phyloP scores from a whole-genome alignment of 2,797 vertebrate genomes.

The Myotis pilosus region DNA sequence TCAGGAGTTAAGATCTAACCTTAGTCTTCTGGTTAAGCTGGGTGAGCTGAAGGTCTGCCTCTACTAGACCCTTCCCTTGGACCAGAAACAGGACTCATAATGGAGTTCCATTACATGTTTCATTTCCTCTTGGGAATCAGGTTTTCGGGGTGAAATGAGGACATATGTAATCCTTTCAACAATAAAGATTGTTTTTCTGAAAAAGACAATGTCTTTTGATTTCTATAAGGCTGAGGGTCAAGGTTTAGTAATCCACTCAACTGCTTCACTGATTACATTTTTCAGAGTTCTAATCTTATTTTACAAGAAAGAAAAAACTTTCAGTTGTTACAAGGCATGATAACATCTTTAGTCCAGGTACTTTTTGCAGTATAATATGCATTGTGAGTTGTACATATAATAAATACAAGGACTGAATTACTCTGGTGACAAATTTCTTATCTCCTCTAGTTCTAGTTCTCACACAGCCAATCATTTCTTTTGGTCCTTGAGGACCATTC shows the following conservation, averaged over 20 bases:
- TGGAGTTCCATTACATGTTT: background rate
- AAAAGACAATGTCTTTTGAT: background rate
- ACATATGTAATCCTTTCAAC: too few species aligned
- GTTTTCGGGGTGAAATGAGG: background rate
- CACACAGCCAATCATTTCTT: background rate
- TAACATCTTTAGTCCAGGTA: background rate
- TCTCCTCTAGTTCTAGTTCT: slow-evolving; percentile 27
- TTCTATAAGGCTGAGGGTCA: background rate
- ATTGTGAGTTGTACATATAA: background rate
- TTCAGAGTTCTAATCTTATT: slow-evolving; percentile 54
- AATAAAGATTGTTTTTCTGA: too few species aligned
- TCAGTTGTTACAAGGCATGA: background rate
- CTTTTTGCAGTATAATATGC: background rate
- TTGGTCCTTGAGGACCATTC: background rate
- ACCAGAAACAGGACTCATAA: background rate
- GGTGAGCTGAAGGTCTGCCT: background rate
- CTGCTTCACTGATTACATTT: slow-evolving; percentile 43
- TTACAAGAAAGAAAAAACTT: slow-evolving; percentile 45
- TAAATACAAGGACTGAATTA: background rate
- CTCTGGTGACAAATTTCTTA: slow-evolving; percentile 30
- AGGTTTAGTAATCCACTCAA: slow-evolving; percentile 37
- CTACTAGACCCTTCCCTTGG: background rate
- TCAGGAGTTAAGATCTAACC: background rate
- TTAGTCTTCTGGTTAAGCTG: background rate
- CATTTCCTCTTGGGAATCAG: background rate